These are phyloP conservation scores for Dryoscopus gambensis DNA, from an alignment of 2,113 vertebrate species.

Conservation along the genomic window DNA sequence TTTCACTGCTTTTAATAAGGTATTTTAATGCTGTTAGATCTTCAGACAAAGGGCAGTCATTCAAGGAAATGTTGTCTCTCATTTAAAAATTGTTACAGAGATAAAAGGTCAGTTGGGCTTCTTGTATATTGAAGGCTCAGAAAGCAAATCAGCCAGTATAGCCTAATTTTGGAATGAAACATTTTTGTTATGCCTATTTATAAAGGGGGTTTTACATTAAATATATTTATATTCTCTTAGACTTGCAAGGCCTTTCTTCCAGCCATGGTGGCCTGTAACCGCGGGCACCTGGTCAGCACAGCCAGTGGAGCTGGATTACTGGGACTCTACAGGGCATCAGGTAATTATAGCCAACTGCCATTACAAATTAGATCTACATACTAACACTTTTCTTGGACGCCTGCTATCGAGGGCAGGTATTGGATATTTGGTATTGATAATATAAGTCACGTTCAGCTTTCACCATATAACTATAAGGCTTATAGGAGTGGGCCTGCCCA, in stretches of 20 bases:
- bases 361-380: neutral
- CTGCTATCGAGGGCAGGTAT: neutral
- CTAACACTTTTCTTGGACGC: neutral
- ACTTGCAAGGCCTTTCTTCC: slow-evolving; percentile 93
- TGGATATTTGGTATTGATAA: neutral
- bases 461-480: neutral
- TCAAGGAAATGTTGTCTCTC: neutral
- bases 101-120: neutral
- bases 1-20: neutral
- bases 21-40: neutral
- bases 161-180: neutral
- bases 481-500: neutral
- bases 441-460: neutral
- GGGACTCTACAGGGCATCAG: slow-evolving; percentile 76
- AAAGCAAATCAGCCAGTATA: neutral
- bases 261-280: slow-evolving; percentile 83
- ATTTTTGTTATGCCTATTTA: neutral
- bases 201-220: neutral
- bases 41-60: neutral
- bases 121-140: neutral
- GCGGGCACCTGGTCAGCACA: slow-evolving; percentile 84
- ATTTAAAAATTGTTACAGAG: neutral
- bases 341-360: slow-evolving; percentile 28
- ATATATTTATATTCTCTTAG: slow-evolving; percentile 47
- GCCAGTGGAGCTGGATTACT: slow-evolving; percentile 77